Evolutionary conservation across 2,113 vertebrate genomes (phyloP).

Genomic region (Enhydra lutris): DNA sequence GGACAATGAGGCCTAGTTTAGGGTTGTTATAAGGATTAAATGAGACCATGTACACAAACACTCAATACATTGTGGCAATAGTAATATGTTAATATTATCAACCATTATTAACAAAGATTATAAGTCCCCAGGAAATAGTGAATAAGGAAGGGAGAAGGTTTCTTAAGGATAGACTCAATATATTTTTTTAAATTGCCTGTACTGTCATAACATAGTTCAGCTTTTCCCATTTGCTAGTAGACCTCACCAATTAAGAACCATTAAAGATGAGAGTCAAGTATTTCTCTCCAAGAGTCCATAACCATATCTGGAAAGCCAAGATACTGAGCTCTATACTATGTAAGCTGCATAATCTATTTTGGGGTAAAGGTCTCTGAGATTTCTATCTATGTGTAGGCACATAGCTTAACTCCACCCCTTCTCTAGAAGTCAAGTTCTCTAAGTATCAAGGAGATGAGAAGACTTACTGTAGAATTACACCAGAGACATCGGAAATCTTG

Average conservation of each 20-base stretch:
- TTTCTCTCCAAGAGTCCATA: not conserved
- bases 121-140: not conserved
- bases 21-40: slow-evolving; percentile 49
- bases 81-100: slow-evolving; percentile 12
- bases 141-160: not conserved
- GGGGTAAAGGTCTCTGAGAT: not conserved
- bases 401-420: not conserved
- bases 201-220: slow-evolving; percentile 9
- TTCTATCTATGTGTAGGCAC: not conserved
- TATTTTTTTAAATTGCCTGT: not conserved
- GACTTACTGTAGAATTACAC: slow-evolving; percentile 65
- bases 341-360: slow-evolving; percentile 25
- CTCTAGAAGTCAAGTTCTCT: not conserved
- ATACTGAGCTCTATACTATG: not conserved
- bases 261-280: not conserved
- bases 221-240: not conserved
- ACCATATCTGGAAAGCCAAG: not conserved
- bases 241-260: not conserved
- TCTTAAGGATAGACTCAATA: slow-evolving; percentile 30
- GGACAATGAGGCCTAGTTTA: slow-evolving; percentile 5
- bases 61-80: not conserved
- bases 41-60: not conserved
- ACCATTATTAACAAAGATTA: slow-evolving; percentile 33
- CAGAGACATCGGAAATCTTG: slow-evolving; percentile 71
- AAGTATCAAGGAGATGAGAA: not conserved